These are phyloP conservation scores for Drosophila buzzatii DNA, from an alignment of 2,888 invertebrate genomes.

Conservation along the genomic window DNA sequence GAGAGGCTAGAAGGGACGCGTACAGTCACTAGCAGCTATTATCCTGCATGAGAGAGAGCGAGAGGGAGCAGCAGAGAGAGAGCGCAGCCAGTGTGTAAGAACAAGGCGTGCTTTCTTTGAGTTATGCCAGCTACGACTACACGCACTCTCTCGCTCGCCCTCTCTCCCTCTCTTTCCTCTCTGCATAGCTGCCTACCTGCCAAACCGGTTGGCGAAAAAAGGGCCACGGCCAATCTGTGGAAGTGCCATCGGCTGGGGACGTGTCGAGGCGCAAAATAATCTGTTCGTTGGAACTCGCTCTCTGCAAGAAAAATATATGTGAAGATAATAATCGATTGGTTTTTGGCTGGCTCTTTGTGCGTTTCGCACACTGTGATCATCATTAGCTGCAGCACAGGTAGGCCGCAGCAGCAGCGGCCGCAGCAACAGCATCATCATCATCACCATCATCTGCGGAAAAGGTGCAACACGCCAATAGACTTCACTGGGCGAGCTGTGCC, in stretches of 20 bases:
- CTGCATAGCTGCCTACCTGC: conserved; percentile 59
- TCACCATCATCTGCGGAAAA: conserved; percentile 31
- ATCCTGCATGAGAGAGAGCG: conserved; percentile 64
- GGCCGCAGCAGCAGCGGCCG: conserved; percentile 20
- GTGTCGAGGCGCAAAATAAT: conserved; percentile 81
- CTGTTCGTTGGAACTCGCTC: conserved; percentile 78
- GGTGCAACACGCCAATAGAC: conserved; percentile 51
- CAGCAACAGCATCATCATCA: background rate
- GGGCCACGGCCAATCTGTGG: conserved; percentile 62
- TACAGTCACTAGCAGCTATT: conserved; percentile 65
- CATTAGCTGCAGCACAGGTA: conserved; percentile 57
- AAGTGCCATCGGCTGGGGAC: conserved; percentile 44
- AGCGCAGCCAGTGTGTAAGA: conserved; percentile 19
- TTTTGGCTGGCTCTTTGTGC: conserved; percentile 76
- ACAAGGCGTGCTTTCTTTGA: conserved; percentile 36
- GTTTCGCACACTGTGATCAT: conserved; percentile 77
- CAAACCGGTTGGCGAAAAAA: conserved; percentile 73
- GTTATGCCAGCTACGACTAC: background rate
- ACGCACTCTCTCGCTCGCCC: conserved; percentile 8
- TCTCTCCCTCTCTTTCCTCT: conserved; percentile 10
- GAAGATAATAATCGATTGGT: conserved; percentile 82
- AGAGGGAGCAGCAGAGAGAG: background rate
- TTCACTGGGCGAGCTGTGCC: conserved; percentile 43
- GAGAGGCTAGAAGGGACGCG: conserved; percentile 38
- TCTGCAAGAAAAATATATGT: conserved; percentile 46